Evolutionary conservation across 2,797 vertebrate genomes (phyloP), one percentile per base, ranked within the genome.

Genomic region (Mycteria americana): DNA sequence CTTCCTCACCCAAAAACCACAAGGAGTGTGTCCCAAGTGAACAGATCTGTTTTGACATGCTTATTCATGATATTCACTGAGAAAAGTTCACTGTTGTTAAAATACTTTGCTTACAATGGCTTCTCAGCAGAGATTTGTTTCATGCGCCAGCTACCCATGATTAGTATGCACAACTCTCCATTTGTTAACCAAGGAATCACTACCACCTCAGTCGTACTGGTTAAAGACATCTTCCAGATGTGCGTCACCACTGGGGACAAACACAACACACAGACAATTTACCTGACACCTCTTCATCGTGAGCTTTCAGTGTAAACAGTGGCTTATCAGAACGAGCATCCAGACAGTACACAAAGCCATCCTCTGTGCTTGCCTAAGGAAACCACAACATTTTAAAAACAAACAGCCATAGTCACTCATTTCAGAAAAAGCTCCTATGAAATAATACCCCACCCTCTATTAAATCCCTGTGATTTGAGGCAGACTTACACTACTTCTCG

Each of bases 281-380:
- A 99, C 99, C 99, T 89, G 99, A 99, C 65, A 99, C 99, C 96
- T 99, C 99, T 89, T 98, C 99, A 19, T 99, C 98, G 3, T 99
- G 99, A 53, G 99, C 99, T 88, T 98, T 99, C 62, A 99, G 97
- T 3, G 99, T 99, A 87, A 99, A 99, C 70, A 99, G 86, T 0
- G 99, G 99, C 97, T 99, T 99, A 95, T 99, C 99, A 14, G 99
- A 98, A 17, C 99, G 99, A 33, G 99, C 99, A 65, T 99, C 99
- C 95, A 99, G 97, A 84, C 99, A 99, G 97, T 99, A 99, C 53
- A 99, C 98, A 95, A 99, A 99, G 62, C 99, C 99, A 7, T 99
- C 99, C 18, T 99, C 99, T 63, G 99, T 99, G 98, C 99, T 99
- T 62, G 98, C 99, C 99, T 99, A 95, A 75, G 96, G 86, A 86